phyloP scores from a whole-genome alignment of 2,888 invertebrate genomes.

The Acanthosepion esculentum region DNA sequence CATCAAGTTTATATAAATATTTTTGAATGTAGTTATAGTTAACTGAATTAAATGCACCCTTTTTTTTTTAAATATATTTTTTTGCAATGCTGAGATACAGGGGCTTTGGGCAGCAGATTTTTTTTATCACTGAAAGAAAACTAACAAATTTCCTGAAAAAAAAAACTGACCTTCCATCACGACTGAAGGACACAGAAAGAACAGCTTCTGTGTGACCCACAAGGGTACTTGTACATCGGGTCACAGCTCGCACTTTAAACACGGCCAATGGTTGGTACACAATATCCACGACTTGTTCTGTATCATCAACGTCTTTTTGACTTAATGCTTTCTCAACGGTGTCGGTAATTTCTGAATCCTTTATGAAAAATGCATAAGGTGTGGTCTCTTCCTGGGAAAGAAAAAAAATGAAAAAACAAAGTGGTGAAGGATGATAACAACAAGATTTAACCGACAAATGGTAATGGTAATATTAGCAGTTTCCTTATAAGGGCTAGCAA shows the following conservation, averaged over 20 bases:
- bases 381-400: constrained; percentile 68
- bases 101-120: no score
- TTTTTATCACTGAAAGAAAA: background rate
- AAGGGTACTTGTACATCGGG: constrained; percentile 93
- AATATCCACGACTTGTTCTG: constrained; percentile 86
- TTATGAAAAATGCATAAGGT: constrained; percentile 86
- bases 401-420: background rate
- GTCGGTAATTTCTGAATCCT: constrained; percentile 88
- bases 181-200: constrained; percentile 94
- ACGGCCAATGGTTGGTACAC: constrained; percentile 97
- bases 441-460: no score
- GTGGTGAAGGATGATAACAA: no score
- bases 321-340: constrained; percentile 84
- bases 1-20: no score
- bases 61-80: no score
- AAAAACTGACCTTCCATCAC: constrained; percentile 82
- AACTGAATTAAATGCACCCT: background rate
- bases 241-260: constrained; percentile 85
- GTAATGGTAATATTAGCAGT: no score
- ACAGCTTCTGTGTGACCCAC: constrained; percentile 98
- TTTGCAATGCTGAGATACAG: no score
- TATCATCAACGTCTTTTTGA: constrained; percentile 77
- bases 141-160: background rate
- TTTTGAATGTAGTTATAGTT: no score
- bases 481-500: no score